These are phyloP conservation scores for Toxotes jaculatrix DNA, from an alignment of 2,113 vertebrate genomes.

Conservation along the genomic window DNA sequence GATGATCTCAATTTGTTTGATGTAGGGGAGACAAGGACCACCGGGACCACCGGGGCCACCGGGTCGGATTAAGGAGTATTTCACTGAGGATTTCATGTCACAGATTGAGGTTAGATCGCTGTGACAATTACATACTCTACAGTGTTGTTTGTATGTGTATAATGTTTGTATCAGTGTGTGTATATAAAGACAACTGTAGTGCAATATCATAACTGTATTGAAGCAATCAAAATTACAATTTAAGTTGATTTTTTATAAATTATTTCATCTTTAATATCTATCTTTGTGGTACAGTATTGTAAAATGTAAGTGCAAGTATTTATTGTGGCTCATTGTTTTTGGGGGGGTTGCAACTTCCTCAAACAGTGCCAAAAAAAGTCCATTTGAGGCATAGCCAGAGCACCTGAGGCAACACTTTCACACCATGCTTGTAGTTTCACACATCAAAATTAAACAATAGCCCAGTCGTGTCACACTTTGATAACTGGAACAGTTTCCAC, in stretches of 20 bases:
- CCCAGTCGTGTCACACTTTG: background rate
- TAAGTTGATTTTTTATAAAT: too few species aligned
- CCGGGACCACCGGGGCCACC: slow-evolving; percentile 90
- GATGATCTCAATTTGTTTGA: slow-evolving; percentile 3
- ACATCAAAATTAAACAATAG: slow-evolving; percentile 3
- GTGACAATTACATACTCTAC: background rate
- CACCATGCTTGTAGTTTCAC: slow-evolving; percentile 6
- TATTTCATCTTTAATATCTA: background rate
- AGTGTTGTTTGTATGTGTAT: background rate
- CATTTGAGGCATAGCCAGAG: background rate
- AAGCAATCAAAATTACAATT: background rate
- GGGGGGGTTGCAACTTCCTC: too few species aligned
- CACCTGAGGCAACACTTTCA: background rate
- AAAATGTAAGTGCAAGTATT: background rate
- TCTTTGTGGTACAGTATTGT: background rate
- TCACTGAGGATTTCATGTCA: background rate
- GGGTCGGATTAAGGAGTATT: slow-evolving; percentile 80
- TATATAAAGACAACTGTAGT: background rate
- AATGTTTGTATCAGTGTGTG: background rate
- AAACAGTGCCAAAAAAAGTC: background rate
- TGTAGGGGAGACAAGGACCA: slow-evolving; percentile 88
- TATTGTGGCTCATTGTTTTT: background rate
- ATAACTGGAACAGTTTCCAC: slow-evolving; percentile 1
- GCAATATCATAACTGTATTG: background rate
- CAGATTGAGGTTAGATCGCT: slow-evolving; percentile 4